Conservation (phyloP, 2,888 invertebrate genomes). For the Temnothorax unifasciatus region DNA sequence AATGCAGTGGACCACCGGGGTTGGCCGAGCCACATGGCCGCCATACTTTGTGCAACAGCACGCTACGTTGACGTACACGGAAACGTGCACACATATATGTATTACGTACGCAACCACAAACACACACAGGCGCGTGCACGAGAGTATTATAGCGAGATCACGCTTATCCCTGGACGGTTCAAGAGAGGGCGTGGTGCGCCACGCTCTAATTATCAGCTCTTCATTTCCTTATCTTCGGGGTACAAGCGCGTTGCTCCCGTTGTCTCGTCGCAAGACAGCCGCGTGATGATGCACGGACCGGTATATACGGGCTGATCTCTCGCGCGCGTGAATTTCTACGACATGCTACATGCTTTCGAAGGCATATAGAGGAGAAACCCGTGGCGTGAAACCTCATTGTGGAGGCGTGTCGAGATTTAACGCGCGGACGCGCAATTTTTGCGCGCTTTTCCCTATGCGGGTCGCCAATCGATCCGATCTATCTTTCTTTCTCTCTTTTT, state of each 20-base stretch:
- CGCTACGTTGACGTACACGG: slow-evolving; percentile 55
- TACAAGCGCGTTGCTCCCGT: slow-evolving; percentile 40
- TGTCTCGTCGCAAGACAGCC: slow-evolving; percentile 59
- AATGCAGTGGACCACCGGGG: slow-evolving; percentile 81
- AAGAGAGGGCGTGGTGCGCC: slow-evolving; percentile 77
- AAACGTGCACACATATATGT: slow-evolving; percentile 11
- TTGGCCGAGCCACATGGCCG: slow-evolving; percentile 78
- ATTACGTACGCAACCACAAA: slow-evolving; percentile 32
- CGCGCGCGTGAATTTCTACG: slow-evolving; percentile 18
- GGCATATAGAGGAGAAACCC: slow-evolving; percentile 7
- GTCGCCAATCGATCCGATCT: slow-evolving; percentile 31
- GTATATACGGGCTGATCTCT: slow-evolving; percentile 33
- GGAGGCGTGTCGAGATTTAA: slow-evolving; percentile 50
- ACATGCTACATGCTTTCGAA: slow-evolving; percentile 25
- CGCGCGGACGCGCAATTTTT: slow-evolving; percentile 29
- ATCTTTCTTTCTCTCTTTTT: not conserved
- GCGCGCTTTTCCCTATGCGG: slow-evolving; percentile 36
- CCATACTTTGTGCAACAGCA: slow-evolving; percentile 71
- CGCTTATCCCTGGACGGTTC: slow-evolving; percentile 74
- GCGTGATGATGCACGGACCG: slow-evolving; percentile 2
- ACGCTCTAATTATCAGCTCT: slow-evolving; percentile 80
- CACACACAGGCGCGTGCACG: not conserved
- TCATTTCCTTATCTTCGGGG: slow-evolving; percentile 71
- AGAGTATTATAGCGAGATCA: slow-evolving; percentile 56
- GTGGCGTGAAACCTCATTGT: slow-evolving; percentile 35